Base-by-base conservation (phyloP, 2,888 invertebrate species). In the Monoplex corrugatus region DNA sequence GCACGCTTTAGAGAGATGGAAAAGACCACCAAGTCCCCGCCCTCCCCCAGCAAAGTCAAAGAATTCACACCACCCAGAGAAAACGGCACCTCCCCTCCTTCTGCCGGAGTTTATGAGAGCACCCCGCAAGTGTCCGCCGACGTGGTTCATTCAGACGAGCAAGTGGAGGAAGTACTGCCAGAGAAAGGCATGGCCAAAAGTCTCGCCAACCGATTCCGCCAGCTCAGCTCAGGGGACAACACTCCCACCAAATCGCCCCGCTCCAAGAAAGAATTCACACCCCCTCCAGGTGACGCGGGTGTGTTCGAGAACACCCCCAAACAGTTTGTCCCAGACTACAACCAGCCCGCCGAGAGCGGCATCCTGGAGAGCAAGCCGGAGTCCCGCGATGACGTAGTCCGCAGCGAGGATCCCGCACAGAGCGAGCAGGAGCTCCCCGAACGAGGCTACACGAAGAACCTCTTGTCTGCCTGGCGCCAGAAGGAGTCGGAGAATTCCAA, bases 391-490 rank as follows among this genome's bases (percentile, higher is more conserved):
- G 94, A 96, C 57, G 96, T 97, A 84, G 96, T 97, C 38, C 95
- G 97, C 80, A 96, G 94, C 83, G 90, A 91, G 8, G 96, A 95
- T 63, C 45, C 89, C 0, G 95, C 94, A 57, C 87, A 90, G 68
- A 91, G 91, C 50, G 94, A 94, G 85, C 94, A 95, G 87, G 95
- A 94, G 94, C 95, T 94, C 94, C 96, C 95, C 89, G 96, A 95
- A 91, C 93, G 94, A 82, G 99, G 99, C 95, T 98, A 98, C 38
- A 98, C 99, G 86, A 98, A 97, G 92, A 97, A 96, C 96, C 97
- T 98, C 93, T 97, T 98, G 89, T 98, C 98, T 95, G 97, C 97
- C 95, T 99, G 99, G 96, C 98, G 98, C 96, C 98, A 98, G 90
- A 97, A 98, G 97, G 97, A 97, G 91, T 92, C 91, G 35, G 91